phyloP scores from a whole-genome alignment of 2,888 invertebrate genomes.

The Leucoptera coffeella region DNA sequence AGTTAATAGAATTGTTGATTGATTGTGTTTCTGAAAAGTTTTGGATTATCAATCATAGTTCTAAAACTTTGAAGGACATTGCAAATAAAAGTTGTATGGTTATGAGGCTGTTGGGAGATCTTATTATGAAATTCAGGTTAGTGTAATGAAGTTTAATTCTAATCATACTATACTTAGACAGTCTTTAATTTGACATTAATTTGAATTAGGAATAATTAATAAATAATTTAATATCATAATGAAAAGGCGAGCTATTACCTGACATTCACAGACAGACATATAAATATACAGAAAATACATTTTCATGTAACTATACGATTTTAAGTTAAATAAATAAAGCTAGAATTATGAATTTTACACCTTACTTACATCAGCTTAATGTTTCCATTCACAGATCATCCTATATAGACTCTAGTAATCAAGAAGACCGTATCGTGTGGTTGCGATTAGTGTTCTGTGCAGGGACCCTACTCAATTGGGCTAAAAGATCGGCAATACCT shows the following conservation, averaged over 20 bases:
- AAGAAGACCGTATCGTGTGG: slow-evolving; percentile 24
- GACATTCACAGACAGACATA: too few relatives aligned
- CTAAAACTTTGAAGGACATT: slow-evolving; percentile 35
- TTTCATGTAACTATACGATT: too few relatives aligned
- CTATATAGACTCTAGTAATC: slow-evolving; percentile 14
- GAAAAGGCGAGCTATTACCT: too few relatives aligned
- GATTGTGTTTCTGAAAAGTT: slow-evolving; percentile 47
- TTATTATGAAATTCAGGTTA: slow-evolving; percentile 48
- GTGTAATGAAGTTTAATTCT: too few relatives aligned
- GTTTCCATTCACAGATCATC: slow-evolving; percentile 16
- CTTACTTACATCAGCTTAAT: too few relatives aligned
- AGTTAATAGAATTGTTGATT: slow-evolving; percentile 41
- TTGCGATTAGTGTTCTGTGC: slow-evolving; percentile 18
- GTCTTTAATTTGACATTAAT: too few relatives aligned
- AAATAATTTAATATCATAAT: too few relatives aligned
- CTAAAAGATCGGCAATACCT: slow-evolving; percentile 20
- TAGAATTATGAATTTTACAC: background rate
- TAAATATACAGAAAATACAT: too few relatives aligned
- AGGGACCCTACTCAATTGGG: slow-evolving; percentile 21
- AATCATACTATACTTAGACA: too few relatives aligned
- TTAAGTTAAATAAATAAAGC: background rate
- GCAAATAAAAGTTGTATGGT: slow-evolving; percentile 47
- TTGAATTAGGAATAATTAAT: too few relatives aligned
- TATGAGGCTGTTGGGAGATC: slow-evolving; percentile 53
- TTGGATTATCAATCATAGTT: slow-evolving; percentile 41